Evolutionary conservation across 2,797 vertebrate species (phyloP), one percentile per base, ranked within the genome.

Genomic region (Myripristis jacobus): DNA sequence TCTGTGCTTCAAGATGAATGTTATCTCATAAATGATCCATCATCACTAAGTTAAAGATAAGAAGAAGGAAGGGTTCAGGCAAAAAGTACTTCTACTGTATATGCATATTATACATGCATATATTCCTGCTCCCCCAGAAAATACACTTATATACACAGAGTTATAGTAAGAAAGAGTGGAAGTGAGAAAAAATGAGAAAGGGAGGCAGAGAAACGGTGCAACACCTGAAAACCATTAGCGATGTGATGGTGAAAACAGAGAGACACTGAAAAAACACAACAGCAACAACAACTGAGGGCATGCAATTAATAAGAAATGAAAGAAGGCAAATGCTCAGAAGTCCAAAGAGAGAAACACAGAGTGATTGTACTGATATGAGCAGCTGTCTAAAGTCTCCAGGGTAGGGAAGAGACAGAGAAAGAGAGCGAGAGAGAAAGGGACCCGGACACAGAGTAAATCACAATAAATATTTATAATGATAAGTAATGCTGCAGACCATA

Each of bases 391-490:
- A 60, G 70, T 87, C 91, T 89, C 89, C 60, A 38, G 86, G 87
- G 90, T 62, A 60, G 31, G 46, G 13, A 67, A 51, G 67, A 75
- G 73, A 71, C 69, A 66, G 50, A 70, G 34, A 73, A 60, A 82
- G 79, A 76, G 63, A 78, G 68, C 58, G 75, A 43, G 66, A 54
- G 62, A 79, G 63, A 88, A 71, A 78, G 70, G 73, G 60, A 82
- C 73, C 69, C 58, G 82, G 86, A 91, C 84, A 87, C 86, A 87
- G 84, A 91, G 84, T 92, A 93, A 94, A 94, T 93, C 89, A 92
- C 87, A 90, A 93, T 93, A 94, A 93, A 94, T 94, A 94, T 93
- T 93, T 92, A 93, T 92, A 89, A 91, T 90, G 81, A 93, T 91
- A 91, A 93, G 90, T 90, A 92, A 89, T 79, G 85, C 84, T 77